Percentiles rank a stretch among this genome's conserved stretches.
Evolutionary conservation across 2,888 invertebrate species (phyloP).

Genomic region (Leucophora obtusa): DNA sequence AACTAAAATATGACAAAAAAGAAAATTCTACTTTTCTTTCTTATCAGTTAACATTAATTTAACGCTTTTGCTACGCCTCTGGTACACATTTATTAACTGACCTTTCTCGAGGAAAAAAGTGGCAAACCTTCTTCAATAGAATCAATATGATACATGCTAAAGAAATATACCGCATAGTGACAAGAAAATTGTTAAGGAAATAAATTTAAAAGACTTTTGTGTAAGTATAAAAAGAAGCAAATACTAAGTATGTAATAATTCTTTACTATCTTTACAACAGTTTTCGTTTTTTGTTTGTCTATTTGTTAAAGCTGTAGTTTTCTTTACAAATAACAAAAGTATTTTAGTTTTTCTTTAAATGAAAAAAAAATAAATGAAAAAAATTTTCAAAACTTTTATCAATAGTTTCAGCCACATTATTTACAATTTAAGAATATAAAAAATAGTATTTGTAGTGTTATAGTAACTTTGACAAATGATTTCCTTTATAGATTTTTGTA

Average conservation of each 20-base stretch:
- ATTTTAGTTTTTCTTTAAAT: slow-evolving; percentile 12
- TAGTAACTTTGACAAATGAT: slow-evolving; percentile 45
- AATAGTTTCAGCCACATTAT: slow-evolving; percentile 44
- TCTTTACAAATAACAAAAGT: background rate
- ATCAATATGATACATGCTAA: slow-evolving; percentile 14
- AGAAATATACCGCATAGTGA: slow-evolving; percentile 28
- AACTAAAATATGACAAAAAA: slow-evolving; percentile 33
- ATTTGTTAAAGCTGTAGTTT: slow-evolving; percentile 17
- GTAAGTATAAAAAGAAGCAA: slow-evolving; percentile 21
- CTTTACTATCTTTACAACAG: slow-evolving; percentile 41
- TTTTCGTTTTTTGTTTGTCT: slow-evolving; percentile 12
- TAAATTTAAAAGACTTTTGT: slow-evolving; percentile 51
- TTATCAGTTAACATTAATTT: slow-evolving; percentile 32
- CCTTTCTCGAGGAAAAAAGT: slow-evolving; percentile 33
- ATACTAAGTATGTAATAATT: slow-evolving; percentile 51
- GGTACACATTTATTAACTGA: slow-evolving; percentile 36
- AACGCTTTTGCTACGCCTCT: slow-evolving; percentile 42
- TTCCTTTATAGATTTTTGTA: slow-evolving; percentile 31
- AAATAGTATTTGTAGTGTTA: slow-evolving; percentile 11
- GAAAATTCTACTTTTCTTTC: background rate
- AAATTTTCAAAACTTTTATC: slow-evolving; percentile 46
- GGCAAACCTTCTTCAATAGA: slow-evolving; percentile 37
- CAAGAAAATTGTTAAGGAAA: slow-evolving; percentile 39
- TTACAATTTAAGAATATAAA: slow-evolving; percentile 38
- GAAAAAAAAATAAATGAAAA: background rate